A percentile compares a stretch with the other conserved stretches of the same genome.
Conservation (phyloP, 1,140 invertebrate species). For the Plectrocnemia conspersa region DNA sequence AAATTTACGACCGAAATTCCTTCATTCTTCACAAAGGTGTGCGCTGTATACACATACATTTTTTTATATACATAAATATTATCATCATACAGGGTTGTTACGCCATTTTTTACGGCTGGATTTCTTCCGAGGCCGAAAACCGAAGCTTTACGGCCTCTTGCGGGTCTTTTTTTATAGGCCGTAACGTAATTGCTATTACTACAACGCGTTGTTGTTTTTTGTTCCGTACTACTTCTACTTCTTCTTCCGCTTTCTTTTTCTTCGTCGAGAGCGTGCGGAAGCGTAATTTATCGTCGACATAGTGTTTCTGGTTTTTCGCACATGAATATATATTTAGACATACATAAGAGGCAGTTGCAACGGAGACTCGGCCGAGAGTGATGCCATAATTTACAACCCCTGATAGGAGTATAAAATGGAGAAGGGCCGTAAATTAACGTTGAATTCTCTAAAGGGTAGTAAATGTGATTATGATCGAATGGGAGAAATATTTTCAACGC, state of each 20-base stretch:
- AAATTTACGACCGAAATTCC: slow-evolving; percentile 8
- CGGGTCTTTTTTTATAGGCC: slow-evolving; percentile 25
- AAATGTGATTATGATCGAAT: too few relatives aligned
- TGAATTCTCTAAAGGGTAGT: too few relatives aligned
- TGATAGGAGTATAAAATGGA: too few relatives aligned
- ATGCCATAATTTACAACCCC: too few relatives aligned
- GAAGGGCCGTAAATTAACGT: too few relatives aligned
- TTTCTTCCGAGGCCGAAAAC: slow-evolving; percentile 12
- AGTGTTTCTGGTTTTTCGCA: background rate
- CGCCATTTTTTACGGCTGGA: slow-evolving; percentile 18
- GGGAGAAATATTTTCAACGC: too few relatives aligned
- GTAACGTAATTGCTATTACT: slow-evolving; percentile 27
- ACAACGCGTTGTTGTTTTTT: slow-evolving; percentile 14
- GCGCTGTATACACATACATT: slow-evolving; percentile 14
- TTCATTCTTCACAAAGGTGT: background rate
- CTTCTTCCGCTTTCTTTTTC: too few relatives aligned
- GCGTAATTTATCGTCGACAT: slow-evolving; percentile 12
- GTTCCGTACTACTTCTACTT: too few relatives aligned
- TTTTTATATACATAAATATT: slow-evolving; percentile 20
- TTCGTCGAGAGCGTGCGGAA: background rate
- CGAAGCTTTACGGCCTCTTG: slow-evolving; percentile 25
- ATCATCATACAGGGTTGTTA: slow-evolving; percentile 5
- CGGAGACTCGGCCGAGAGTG: background rate
- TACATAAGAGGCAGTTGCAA: slow-evolving; percentile 5
- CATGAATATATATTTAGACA: too few relatives aligned